Evolutionary conservation across 2,888 invertebrate species (phyloP).

Genomic region (Xestia xanthographa): DNA sequence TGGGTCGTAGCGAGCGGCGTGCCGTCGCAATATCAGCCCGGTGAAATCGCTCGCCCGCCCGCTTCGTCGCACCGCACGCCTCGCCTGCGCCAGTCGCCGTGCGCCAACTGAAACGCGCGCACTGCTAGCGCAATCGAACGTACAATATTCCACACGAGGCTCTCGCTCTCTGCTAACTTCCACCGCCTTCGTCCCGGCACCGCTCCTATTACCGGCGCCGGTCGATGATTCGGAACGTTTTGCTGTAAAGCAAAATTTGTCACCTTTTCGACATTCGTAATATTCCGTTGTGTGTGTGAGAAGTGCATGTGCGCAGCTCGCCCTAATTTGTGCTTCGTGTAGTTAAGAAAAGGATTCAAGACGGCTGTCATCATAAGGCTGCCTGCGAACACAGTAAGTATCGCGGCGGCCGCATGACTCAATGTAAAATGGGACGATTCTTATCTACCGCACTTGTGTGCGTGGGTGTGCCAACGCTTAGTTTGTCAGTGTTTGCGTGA

Average conservation of each 20-base stretch:
- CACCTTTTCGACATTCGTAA: slow-evolving; percentile 67
- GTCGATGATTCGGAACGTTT: slow-evolving; percentile 76
- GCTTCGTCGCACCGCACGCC: slow-evolving; percentile 88
- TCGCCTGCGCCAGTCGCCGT: slow-evolving; percentile 90
- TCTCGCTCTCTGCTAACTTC: slow-evolving; percentile 80
- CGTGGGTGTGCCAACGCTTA: slow-evolving; percentile 77
- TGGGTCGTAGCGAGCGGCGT: slow-evolving; percentile 86
- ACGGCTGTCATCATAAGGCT: slow-evolving; percentile 90
- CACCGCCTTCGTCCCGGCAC: slow-evolving; percentile 74
- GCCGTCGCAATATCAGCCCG: slow-evolving; percentile 90
- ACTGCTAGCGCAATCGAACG: slow-evolving; percentile 89
- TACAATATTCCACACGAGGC: slow-evolving; percentile 83
- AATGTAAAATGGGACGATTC: slow-evolving; percentile 90
- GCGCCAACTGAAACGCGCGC: slow-evolving; percentile 91
- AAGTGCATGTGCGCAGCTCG: slow-evolving; percentile 84
- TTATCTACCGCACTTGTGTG: slow-evolving; percentile 85
- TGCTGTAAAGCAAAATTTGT: slow-evolving; percentile 71
- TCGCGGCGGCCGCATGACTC: slow-evolving; percentile 86
- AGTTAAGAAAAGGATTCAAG: slow-evolving; percentile 85
- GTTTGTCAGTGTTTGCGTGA: slow-evolving; percentile 81
- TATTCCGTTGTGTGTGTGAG: slow-evolving; percentile 74
- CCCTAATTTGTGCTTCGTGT: slow-evolving; percentile 82
- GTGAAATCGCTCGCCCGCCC: slow-evolving; percentile 90
- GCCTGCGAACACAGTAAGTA: slow-evolving; percentile 90
- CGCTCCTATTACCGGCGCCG: slow-evolving; percentile 76